Evolutionary conservation across 2,113 vertebrate species (phyloP), one percentile per base, ranked within the genome.

Genomic region (Coptodon bakossiorum): DNA sequence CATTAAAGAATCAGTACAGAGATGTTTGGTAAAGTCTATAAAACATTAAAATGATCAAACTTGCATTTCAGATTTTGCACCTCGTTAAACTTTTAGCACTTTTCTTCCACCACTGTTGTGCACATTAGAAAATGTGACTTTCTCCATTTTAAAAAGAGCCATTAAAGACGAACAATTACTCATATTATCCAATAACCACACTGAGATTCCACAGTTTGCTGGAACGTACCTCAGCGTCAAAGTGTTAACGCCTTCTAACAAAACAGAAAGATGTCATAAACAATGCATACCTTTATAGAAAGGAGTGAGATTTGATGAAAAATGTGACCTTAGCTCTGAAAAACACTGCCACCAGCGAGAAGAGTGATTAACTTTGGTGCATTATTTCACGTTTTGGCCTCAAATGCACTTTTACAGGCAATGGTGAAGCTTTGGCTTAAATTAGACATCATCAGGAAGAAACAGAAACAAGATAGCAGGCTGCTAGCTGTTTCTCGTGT

Each of bases 391-490:
- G 56, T 66, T 90, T 71, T 29, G 50, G 80, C 76, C 24, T 73
- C 38, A 27, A 43, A 48, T 73, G 87, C 84, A 80, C 22, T 88
- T 91, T 83, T 59, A 29, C 29, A 85, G 76, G 85, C 90, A n/a
- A 24, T 2, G 24, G 80, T 9, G 83, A 88, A 4, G 86, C 73
- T 84, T 86, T 90, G 88, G 88, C 90, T 86, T 91, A 89, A 91
- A 92, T 90, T 88, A 94, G 91, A 86, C 91, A 59, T 95, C 88
- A 88, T 54, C 88, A 85, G 80, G 45, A 29, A 85, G 56, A 83
- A 82, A 56, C 43, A 81, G 57, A 91, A 91, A 86, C 56, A 80
- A 88, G 89, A 91, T 5, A 76, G 17, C 53, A 87, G 56, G 85
- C 89, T 80, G 82, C 68, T 84, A 11, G 81, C 90, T 85, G 79